Evolutionary conservation across 2,888 invertebrate genomes (phyloP), one percentile per base, ranked within the genome.

Genomic region (Drepana falcataria): DNA sequence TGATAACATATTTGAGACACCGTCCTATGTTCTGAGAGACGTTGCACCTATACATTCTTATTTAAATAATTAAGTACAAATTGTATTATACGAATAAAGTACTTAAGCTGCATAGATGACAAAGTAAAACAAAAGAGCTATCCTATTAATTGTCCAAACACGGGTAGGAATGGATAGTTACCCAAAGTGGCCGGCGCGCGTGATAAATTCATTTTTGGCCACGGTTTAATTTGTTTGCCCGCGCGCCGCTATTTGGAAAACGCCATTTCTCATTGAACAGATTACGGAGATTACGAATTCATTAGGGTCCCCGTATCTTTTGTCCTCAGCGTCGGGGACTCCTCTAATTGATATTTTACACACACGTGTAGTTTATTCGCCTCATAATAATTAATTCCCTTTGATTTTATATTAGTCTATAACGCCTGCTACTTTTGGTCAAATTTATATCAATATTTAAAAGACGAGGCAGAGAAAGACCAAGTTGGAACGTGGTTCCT

Each of bases 151-250:
- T 66, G 63, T 66, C 58, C 67, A 64, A 68, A 65, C 64, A 66
- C 57, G 56, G 61, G 57, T 61, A 69, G 70, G 72, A 79, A 81
- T 77, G 74, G 75, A 85, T 86, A 85, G 86, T 83, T 81, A 76
- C 73, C 64, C 66, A 62, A 65, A 64, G 67, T 63, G 62, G 62
- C 61, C 59, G 61, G 63, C 59, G 73, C 69, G 75, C 80, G 85
- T 87, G 89, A 90, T 88, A 90, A 91, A 91, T 90, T 89, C 84
- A 89, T 91, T 90, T 90, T 90, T 89, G 90, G 89, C 81, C 72
- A 78, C 77, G 81, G 81, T 86, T 88, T 87, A 90, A 90, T 90
- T 89, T 87, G 88, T 88, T 88, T 86, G 81, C 82, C 77, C 73
- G 73, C 77, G 70, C 71, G 72, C 74, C 66, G 79, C 77, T 81